These are phyloP conservation scores for Serrognathus titanus DNA, from an alignment of 2,888 invertebrate species.

Conservation along the genomic window DNA sequence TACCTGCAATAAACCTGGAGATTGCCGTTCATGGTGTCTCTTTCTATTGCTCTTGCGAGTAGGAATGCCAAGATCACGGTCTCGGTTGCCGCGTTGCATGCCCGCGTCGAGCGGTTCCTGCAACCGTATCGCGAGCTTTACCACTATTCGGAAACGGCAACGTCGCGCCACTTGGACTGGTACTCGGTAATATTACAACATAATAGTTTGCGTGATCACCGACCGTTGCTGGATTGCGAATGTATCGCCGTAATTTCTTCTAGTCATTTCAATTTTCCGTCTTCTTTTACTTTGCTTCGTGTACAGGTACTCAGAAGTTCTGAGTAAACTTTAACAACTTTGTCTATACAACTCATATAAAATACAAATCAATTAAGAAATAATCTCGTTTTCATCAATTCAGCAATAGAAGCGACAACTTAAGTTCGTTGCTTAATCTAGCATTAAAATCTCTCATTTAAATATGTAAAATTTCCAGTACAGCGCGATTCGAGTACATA, in stretches of 20 bases:
- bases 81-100: constrained; percentile 36
- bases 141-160: constrained; percentile 25
- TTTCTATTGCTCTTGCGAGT: constrained; percentile 25
- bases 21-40: constrained; percentile 26
- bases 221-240: constrained; percentile 26
- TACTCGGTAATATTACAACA: constrained; percentile 33
- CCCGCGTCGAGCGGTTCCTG: constrained; percentile 27
- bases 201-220: constrained; percentile 32
- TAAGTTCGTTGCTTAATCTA: too few relatives aligned
- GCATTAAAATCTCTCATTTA: too few relatives aligned
- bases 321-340: too few relatives aligned
- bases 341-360: too few relatives aligned
- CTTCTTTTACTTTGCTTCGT: too few relatives aligned
- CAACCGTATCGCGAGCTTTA: constrained; percentile 28
- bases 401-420: too few relatives aligned
- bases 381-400: too few relatives aligned
- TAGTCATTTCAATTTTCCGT: too few relatives aligned
- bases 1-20: constrained; percentile 29
- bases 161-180: constrained; percentile 20
- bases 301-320: too few relatives aligned
- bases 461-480: too few relatives aligned
- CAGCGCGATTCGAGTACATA: too few relatives aligned
- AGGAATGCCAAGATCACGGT: constrained; percentile 47
- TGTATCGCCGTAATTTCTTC: constrained; percentile 12
- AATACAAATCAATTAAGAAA: too few relatives aligned